Evolutionary conservation across 2,888 invertebrate species (phyloP).

Genomic region (Drosophila kuntzei): DNA sequence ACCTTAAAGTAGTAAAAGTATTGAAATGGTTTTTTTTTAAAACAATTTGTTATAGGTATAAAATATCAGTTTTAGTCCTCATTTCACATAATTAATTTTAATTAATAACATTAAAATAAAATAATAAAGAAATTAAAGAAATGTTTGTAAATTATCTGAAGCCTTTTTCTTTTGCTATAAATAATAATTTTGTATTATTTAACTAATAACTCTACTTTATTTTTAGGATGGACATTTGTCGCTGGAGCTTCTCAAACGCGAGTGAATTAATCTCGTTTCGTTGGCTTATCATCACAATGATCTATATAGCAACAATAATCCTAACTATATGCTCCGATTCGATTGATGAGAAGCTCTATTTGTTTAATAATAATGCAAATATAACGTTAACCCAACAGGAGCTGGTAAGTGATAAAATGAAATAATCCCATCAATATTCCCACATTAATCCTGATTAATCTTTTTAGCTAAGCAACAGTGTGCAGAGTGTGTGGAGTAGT

Average conservation of each 20-base stretch:
- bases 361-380: constrained; percentile 83
- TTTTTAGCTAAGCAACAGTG: constrained; percentile 84
- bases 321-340: constrained; percentile 85
- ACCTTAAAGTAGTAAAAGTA: too few relatives aligned
- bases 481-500: constrained; percentile 86
- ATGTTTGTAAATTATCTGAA: too few relatives aligned
- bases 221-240: constrained; percentile 85
- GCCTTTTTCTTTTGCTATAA: too few relatives aligned
- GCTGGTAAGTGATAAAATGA: constrained; percentile 76
- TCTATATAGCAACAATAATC: constrained; percentile 86
- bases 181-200: not conserved
- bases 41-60: too few relatives aligned
- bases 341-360: constrained; percentile 84
- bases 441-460: not conserved
- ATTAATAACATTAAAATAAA: too few relatives aligned
- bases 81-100: too few relatives aligned
- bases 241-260: constrained; percentile 84
- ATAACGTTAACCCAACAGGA: constrained; percentile 83
- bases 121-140: too few relatives aligned
- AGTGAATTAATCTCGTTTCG: constrained; percentile 85
- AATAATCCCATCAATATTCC: not conserved
- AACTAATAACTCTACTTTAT: not conserved
- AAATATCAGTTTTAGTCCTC: too few relatives aligned
- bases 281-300: constrained; percentile 86
- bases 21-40: too few relatives aligned